Conservation (phyloP, 2,888 invertebrate species). For the Loripinus fragilis region DNA sequence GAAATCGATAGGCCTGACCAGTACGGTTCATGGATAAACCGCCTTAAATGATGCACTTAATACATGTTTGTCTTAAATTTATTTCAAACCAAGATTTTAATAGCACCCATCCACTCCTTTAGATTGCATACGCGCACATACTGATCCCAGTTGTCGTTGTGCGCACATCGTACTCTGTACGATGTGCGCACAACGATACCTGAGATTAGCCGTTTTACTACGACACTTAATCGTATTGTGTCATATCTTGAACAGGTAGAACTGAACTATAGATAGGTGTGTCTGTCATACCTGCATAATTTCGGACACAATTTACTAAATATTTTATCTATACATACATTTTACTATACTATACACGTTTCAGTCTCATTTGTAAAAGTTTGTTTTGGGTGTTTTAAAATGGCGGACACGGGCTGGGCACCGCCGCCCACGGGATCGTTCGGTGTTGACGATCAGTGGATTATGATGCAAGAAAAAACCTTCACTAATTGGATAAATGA, state of each 20-base stretch:
- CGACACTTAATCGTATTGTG: neutral
- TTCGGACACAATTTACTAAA: neutral
- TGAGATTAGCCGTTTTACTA: too few relatives aligned
- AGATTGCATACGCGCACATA: too few relatives aligned
- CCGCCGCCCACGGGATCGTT: neutral
- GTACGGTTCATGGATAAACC: too few relatives aligned
- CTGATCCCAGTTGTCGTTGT: too few relatives aligned
- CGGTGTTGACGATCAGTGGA: slow-evolving; percentile 86
- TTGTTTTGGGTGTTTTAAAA: neutral
- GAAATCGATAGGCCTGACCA: too few relatives aligned
- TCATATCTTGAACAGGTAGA: neutral
- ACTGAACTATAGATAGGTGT: neutral
- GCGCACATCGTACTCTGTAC: too few relatives aligned
- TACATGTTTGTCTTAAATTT: too few relatives aligned
- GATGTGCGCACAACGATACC: too few relatives aligned
- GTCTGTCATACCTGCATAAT: slow-evolving; percentile 7
- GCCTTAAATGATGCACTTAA: too few relatives aligned
- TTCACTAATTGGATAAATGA: slow-evolving; percentile 99
- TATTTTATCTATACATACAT: neutral
- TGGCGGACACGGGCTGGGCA: slow-evolving; percentile 6
- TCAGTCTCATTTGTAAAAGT: too few relatives aligned
- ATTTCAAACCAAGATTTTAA: too few relatives aligned
- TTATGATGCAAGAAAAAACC: slow-evolving; percentile 87
- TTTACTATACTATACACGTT: neutral
- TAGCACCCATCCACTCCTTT: too few relatives aligned